Conservation (phyloP, 35 echinoderm and acorn worm species). For the Diadema setosum region DNA sequence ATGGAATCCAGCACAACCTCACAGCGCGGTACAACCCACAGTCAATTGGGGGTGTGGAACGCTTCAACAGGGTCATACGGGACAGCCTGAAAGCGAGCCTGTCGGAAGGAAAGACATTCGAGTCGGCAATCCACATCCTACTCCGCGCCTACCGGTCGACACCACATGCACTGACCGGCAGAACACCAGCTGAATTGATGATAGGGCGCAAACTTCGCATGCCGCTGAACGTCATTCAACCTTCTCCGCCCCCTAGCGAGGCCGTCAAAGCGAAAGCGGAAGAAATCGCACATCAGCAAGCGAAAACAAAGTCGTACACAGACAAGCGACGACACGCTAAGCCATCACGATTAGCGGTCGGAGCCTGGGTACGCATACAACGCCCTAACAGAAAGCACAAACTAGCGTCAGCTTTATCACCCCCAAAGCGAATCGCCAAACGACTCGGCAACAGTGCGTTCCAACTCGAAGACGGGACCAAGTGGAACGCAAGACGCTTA, state of each 20-base stretch:
- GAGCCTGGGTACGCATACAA: neutral
- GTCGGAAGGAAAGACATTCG: neutral
- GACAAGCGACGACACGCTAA: neutral
- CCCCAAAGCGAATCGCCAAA: no score
- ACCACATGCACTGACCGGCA: neutral
- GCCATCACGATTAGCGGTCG: neutral
- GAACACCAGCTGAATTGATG: neutral
- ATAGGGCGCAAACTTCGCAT: neutral
- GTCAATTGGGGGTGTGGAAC: slow-evolving; percentile 3
- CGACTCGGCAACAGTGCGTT: no score
- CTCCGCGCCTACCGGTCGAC: neutral
- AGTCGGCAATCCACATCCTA: neutral
- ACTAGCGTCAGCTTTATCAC: no score
- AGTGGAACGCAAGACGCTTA: no score
- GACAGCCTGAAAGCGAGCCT: neutral
- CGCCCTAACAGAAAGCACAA: no score
- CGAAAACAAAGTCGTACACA: neutral
- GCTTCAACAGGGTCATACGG: neutral
- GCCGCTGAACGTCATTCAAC: neutral
- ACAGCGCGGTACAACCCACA: slow-evolving; percentile 11
- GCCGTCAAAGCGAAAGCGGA: neutral
- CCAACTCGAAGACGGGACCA: no score
- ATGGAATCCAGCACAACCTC: neutral
- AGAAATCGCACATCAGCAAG: neutral
- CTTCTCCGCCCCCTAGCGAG: neutral